phyloP scores from a whole-genome alignment of 1,140 invertebrate species.

The Drosophila tropicalis region DNA sequence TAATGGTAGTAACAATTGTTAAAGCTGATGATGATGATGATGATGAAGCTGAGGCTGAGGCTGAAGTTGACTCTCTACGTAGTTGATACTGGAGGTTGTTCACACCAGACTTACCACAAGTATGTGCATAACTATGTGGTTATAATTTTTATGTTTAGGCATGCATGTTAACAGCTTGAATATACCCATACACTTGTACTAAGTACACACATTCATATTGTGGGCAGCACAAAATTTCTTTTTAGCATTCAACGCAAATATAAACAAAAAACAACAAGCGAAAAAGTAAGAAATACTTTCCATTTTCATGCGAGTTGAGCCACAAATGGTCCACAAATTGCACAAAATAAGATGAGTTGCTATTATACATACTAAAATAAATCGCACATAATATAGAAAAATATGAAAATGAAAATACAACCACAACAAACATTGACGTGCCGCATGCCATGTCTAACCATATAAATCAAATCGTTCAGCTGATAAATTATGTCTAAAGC shows the following conservation, averaged over 20 bases:
- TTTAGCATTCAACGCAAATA: constrained; percentile 51
- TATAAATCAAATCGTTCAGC: constrained; percentile 79
- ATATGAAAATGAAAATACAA: constrained; percentile 38
- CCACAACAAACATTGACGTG: constrained; percentile 53
- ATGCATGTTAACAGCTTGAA: constrained; percentile 67
- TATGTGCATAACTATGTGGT: constrained; percentile 40
- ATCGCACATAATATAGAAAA: constrained; percentile 48
- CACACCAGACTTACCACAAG: constrained; percentile 18
- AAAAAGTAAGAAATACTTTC: constrained; percentile 51
- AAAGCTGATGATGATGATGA: constrained; percentile 29
- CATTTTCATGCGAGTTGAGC: constrained; percentile 68
- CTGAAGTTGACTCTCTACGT: background rate
- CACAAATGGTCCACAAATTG: constrained; percentile 60
- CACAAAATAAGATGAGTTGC: constrained; percentile 42
- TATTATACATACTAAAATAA: constrained; percentile 7
- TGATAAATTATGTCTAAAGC: constrained; percentile 76
- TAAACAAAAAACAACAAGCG: constrained; percentile 36
- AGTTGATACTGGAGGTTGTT: constrained; percentile 17
- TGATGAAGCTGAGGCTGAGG: background rate
- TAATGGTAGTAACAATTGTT: constrained; percentile 14
- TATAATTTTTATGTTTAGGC: constrained; percentile 74
- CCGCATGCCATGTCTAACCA: constrained; percentile 74
- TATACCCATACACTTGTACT: background rate
- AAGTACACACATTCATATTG: constrained; percentile 32
- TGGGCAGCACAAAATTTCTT: constrained; percentile 67